Base-by-base conservation (phyloP, 1,140 invertebrate species). In the Anagrus nilaparvatae region DNA sequence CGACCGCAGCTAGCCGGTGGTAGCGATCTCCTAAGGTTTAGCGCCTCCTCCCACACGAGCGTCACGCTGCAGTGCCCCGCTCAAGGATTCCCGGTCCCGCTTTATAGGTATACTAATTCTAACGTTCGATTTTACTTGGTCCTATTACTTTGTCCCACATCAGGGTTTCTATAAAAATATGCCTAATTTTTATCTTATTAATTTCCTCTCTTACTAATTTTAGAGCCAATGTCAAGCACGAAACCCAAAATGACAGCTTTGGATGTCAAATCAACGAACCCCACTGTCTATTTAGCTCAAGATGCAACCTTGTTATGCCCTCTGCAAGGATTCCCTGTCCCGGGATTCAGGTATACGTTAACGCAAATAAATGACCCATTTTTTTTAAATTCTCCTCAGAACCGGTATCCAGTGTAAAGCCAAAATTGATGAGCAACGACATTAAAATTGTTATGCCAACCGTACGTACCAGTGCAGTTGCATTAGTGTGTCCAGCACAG, bases 251-350 rank as follows among this genome's bases (percentile, higher is more conserved):
- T 74, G 51, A 69, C 69, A 12, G 63, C 63, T 21, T 38, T 69
- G 52, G 66, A 69, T 42, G 61, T 69, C 30, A 67, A 67, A 48
- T 64, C 64, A 18, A 66, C 58, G 4, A 67, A 64, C 42, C 63
- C 66, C 20, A 47, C 44, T 31, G 43, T 59, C 38, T 41, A 46
- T 43, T 48, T 45, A 17, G 46, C 28, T 35, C 45, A 46, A 4
- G 39, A 74, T 66, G 45, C 51, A 14, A 58, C 72, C 60, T 48
- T 77, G 2, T 57, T 76, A 35, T 80, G 77, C 54, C 72, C 70
- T 43, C 76, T 76, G 19, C 76, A 83, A 71, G 78, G 78, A 50
- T 82, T 73, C 59, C 81, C 81, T 27, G 72, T 80, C 50, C 79
- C 81, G 54, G 47, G 48, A 43, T 55, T 63, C 48, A 63, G 60